Base-by-base conservation (phyloP, 2,888 invertebrate species). In the Hypsopygia costalis region DNA sequence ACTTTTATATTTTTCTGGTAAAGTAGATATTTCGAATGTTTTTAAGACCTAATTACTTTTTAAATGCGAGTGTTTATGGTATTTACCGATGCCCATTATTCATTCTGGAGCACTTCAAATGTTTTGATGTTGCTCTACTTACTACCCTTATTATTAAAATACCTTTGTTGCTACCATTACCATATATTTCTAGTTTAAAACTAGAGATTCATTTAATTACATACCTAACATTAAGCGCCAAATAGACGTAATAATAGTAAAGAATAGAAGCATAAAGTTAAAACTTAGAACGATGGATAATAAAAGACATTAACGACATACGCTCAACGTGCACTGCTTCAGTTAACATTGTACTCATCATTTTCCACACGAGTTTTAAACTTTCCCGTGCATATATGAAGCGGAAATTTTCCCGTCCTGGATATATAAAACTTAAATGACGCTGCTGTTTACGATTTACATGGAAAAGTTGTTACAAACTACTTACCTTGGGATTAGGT, bases 401-500 rank as follows among this genome's bases (percentile, higher is more conserved):
- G 30, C 36, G 36, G 31, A 37, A 37, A 37, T 30, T 37, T 37
- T 11, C 11, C 36, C 29, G 22, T 21, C 20, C 30, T 11, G 22
- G 29, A 36, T 37, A 30, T 37, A 30, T 37, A 30, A 37, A 20
- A 21, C 20, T 21, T 16, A 10, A 28, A 29, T 36, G 12, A 9
- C 21, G 30, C 11, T 29, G 12, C 11, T 30, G 22, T 37, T 37
- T 31, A 29, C 30, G 21, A 37, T 37, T 29, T 36, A 36, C 21
- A 0, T 21, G 11, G 16, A 25, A 21, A 33, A 21, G 36, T 32
- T 38, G 25, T 16, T 27, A 7, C 10, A 28, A 16, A 35, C 11
- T 30, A 39, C 43, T 52, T 89, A 98, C 98, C 94, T 98, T 98
- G 36, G 98, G 98, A 89, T 98, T 98, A 44, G 98, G 98, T 57